Conservation (phyloP, 2,797 vertebrate genomes). For the Ciconia nigra region DNA sequence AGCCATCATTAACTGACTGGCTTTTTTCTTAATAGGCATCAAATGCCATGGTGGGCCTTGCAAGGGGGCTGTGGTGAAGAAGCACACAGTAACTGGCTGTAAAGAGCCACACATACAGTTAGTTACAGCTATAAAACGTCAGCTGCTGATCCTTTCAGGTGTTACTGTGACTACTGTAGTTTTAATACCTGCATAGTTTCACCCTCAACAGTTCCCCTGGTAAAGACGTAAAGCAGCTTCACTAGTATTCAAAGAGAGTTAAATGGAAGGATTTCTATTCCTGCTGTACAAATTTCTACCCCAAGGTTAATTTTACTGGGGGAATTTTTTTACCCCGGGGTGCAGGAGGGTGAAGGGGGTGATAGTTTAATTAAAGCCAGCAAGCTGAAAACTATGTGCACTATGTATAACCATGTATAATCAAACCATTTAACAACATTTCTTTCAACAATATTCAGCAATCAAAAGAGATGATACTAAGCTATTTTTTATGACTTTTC, state of each 20-base stretch:
- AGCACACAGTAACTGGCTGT: background rate
- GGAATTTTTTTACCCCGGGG: background rate
- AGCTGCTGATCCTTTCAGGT: slow-evolving; percentile 2
- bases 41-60: background rate
- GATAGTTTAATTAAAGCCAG: background rate
- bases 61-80: background rate
- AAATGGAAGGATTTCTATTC: background rate
- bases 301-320: background rate
- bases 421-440: background rate
- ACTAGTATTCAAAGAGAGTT: background rate
- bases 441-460: background rate
- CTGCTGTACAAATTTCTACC: background rate
- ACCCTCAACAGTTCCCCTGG: background rate
- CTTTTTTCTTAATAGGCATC: background rate
- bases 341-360: background rate
- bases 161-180: background rate
- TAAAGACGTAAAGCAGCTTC: background rate
- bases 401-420: background rate
- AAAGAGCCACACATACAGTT: background rate
- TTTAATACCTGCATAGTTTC: slow-evolving; percentile 3
- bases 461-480: background rate
- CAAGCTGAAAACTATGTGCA: background rate
- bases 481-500: background rate
- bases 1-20: background rate
- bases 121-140: background rate